These are phyloP conservation scores for Anoplopoma fimbria DNA, from an alignment of 2,113 vertebrate species.

Conservation along the genomic window DNA sequence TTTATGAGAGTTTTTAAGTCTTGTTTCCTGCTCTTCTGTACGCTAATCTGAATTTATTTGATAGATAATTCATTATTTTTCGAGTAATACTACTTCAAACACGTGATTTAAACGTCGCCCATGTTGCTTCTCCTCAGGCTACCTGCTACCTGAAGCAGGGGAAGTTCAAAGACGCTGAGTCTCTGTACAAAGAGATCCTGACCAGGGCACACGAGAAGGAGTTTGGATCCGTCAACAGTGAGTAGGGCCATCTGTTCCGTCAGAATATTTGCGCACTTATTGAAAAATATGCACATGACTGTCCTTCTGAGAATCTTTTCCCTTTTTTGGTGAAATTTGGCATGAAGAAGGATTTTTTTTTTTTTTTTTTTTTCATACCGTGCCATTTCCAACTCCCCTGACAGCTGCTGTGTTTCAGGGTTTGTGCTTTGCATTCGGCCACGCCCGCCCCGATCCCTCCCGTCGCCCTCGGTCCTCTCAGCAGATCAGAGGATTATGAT, in stretches of 20 bases:
- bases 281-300: too few relatives aligned
- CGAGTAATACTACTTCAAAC: neutral
- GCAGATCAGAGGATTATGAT: conserved; percentile 58
- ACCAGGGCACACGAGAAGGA: conserved; percentile 91
- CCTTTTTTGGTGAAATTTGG: neutral
- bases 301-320: too few relatives aligned
- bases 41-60: too few relatives aligned
- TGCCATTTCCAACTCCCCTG: too few relatives aligned
- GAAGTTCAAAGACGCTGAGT: conserved; percentile 90
- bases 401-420: too few relatives aligned
- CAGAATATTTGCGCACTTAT: neutral
- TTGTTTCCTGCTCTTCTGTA: neutral
- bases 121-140: conserved; percentile 76
- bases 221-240: conserved; percentile 91
- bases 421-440: neutral
- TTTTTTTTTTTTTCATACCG: too few relatives aligned
- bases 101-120: neutral
- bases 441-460: neutral
- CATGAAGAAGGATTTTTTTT: too few relatives aligned
- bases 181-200: conserved; percentile 91
- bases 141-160: conserved; percentile 93
- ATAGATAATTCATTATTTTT: neutral
- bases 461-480: neutral
- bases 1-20: too few relatives aligned
- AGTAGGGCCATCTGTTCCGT: conserved; percentile 52